These are phyloP conservation scores for Diachasma alloeum DNA, from an alignment of 1,140 invertebrate species.

Conservation along the genomic window DNA sequence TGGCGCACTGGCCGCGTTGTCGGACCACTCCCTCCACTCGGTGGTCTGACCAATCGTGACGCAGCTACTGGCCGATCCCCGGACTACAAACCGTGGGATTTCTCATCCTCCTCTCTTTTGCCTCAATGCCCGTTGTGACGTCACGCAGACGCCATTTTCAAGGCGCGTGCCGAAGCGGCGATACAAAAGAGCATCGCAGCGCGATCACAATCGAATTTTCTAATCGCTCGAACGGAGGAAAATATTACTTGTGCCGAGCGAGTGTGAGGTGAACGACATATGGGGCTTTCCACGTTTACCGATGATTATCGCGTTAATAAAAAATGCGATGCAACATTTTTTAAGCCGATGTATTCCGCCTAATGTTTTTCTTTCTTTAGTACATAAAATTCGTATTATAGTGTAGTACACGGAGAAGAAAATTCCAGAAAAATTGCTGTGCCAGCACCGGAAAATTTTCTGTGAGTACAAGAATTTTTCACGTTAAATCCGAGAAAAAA, in stretches of 20 bases:
- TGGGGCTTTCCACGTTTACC: no score
- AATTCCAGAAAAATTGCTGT: no score
- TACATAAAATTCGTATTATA: no score
- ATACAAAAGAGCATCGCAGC: neutral
- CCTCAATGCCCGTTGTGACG: slow-evolving; percentile 49
- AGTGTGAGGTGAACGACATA: no score
- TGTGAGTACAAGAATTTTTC: no score
- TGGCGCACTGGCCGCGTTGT: slow-evolving; percentile 30
- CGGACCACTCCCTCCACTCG: slow-evolving; percentile 60
- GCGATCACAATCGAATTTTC: neutral
- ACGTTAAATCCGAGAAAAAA: no score
- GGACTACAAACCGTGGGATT: slow-evolving; percentile 25
- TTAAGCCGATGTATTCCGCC: no score
- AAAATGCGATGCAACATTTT: no score
- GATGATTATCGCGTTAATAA: no score
- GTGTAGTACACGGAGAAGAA: no score
- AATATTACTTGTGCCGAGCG: neutral
- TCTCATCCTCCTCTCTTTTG: slow-evolving; percentile 45
- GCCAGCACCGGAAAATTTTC: no score
- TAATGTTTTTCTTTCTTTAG: no score
- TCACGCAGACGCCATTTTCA: slow-evolving; percentile 61
- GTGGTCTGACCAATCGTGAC: slow-evolving; percentile 57
- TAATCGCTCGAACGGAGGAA: neutral
- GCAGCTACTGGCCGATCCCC: slow-evolving; percentile 48
- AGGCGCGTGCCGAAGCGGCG: slow-evolving; percentile 55